Evolutionary conservation across 1,140 invertebrate genomes (phyloP).

Genomic region (Palaemon carinicauda): DNA sequence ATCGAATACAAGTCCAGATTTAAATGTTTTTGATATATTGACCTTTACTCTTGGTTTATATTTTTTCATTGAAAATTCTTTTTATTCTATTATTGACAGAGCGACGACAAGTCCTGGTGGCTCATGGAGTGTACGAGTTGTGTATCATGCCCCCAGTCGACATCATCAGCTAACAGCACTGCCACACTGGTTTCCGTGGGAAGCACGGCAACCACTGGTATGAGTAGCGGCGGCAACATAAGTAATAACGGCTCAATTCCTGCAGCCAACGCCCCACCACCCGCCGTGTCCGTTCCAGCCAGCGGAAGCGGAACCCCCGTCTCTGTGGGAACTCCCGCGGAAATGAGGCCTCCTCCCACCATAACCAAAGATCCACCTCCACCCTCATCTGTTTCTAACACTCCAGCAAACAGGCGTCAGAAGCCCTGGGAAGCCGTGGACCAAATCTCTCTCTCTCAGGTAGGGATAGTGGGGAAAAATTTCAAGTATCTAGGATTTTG

Average conservation of each 20-base stretch:
- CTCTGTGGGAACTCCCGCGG: neutral
- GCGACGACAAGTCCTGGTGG: neutral
- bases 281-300: neutral
- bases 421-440: conserved; percentile 49
- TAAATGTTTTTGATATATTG: too few relatives aligned
- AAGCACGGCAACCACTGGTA: conserved; percentile 13
- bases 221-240: neutral
- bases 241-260: neutral
- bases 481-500: neutral
- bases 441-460: conserved; percentile 31
- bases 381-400: neutral
- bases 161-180: conserved; percentile 21
- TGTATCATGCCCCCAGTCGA: neutral
- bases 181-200: conserved; percentile 15
- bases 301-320: neutral
- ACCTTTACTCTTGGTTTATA: too few relatives aligned
- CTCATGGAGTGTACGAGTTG: neutral
- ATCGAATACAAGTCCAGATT: too few relatives aligned
- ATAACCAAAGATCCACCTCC: conserved; percentile 45
- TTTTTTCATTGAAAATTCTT: too few relatives aligned
- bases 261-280: neutral
- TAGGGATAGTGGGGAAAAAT: neutral
- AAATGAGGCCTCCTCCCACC: conserved; percentile 26
- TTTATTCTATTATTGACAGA: too few relatives aligned
- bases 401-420: conserved; percentile 44